phyloP scores from a whole-genome alignment of 2,113 vertebrate species.

The Uropsilus gracilis region DNA sequence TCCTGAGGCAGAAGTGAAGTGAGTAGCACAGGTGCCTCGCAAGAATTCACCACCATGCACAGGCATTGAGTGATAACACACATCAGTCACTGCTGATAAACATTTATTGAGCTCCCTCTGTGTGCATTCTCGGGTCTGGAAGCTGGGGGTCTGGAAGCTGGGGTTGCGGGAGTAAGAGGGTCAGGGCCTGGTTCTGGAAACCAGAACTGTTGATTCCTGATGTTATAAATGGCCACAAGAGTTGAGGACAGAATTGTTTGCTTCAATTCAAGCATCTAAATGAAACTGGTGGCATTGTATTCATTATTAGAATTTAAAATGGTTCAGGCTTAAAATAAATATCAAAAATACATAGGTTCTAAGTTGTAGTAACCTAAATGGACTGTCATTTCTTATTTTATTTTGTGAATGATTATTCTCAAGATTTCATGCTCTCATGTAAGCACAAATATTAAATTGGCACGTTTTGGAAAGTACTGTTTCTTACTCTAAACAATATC shows the following conservation, averaged over 20 bases:
- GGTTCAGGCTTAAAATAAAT: background rate
- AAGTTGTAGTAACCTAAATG: background rate
- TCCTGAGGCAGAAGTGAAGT: background rate
- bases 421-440: background rate
- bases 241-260: background rate
- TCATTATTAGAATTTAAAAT: background rate
- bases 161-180: background rate
- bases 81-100: background rate
- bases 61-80: background rate
- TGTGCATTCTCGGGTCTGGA: background rate
- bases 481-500: background rate
- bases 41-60: background rate
- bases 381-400: background rate
- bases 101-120: background rate
- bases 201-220: background rate
- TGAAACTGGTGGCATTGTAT: background rate
- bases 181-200: background rate
- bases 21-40: background rate
- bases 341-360: constrained; percentile 25
- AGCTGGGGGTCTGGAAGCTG: background rate
- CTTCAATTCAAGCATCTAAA: background rate
- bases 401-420: constrained; percentile 35
- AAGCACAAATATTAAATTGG: background rate
- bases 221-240: background rate
- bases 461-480: constrained; percentile 3